Conservation (phyloP, 1,140 invertebrate genomes). For the Nasonia vitripennis region DNA sequence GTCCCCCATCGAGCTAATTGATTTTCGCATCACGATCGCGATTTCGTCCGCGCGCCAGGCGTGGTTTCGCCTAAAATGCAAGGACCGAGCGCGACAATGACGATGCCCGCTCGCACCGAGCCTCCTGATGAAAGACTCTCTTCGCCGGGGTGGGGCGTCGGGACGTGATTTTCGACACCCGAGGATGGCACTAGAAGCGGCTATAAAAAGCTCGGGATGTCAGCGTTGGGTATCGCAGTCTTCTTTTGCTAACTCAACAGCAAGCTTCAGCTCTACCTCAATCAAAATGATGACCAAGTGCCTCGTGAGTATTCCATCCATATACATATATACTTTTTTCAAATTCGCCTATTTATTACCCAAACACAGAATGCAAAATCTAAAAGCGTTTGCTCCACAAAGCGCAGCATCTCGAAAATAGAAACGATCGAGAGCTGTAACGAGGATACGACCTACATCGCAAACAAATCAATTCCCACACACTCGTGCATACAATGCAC, state of each 20-base stretch:
- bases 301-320: constrained; percentile 71
- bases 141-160: background rate
- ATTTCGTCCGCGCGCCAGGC: constrained; percentile 49
- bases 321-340: background rate
- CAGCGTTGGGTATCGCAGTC: constrained; percentile 69
- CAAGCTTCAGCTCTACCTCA: constrained; percentile 58
- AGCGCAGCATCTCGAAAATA: background rate
- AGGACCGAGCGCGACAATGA: background rate
- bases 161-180: constrained; percentile 9
- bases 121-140: background rate
- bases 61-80: constrained; percentile 11
- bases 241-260: constrained; percentile 61
- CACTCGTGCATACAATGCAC: no score
- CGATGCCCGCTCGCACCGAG: background rate
- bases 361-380: no score
- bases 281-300: constrained; percentile 78
- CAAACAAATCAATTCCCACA: background rate
- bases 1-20: constrained; percentile 14
- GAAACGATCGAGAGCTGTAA: background rate
- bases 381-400: no score
- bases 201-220: constrained; percentile 62
- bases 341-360: no score
- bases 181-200: constrained; percentile 56
- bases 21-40: constrained; percentile 55
- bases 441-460: background rate